Conservation (phyloP, 2,113 vertebrate genomes). For the Bos javanicus region DNA sequence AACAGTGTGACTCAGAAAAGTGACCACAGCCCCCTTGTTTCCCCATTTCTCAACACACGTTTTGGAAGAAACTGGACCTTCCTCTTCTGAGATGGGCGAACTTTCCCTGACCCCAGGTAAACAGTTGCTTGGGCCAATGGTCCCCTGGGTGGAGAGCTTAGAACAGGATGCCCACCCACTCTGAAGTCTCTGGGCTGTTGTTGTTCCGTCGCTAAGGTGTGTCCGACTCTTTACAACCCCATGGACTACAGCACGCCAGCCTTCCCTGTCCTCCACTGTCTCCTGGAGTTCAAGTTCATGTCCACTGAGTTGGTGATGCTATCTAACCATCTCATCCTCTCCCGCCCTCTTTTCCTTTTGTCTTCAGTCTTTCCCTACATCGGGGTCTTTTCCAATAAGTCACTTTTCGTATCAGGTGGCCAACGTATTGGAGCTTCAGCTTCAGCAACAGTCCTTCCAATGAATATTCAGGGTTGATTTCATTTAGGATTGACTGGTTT, state of each 20-base stretch:
- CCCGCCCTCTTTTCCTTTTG: not conserved
- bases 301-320: not conserved
- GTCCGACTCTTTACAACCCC: not conserved
- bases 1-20: not conserved
- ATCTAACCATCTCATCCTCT: not conserved
- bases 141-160: not conserved
- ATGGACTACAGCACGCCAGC: not conserved
- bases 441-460: not conserved
- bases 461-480: not conserved
- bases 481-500: not conserved
- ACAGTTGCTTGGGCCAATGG: not conserved
- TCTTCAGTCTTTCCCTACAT: not conserved
- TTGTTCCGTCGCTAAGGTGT: not conserved
- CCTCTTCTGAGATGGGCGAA: not conserved
- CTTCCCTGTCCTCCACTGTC: not conserved
- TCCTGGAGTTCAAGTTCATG: not conserved
- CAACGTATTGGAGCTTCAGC: not conserved
- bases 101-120: conserved; percentile 2
- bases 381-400: not conserved
- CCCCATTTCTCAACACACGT: not conserved
- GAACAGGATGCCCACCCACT: not conserved
- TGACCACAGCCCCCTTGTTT: not conserved
- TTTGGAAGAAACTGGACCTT: not conserved
- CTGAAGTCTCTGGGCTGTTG: not conserved
- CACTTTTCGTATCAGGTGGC: not conserved